These are phyloP conservation scores for Drosophila pseudoananassae DNA, from an alignment of 1,140 invertebrate genomes.

Conservation along the genomic window DNA sequence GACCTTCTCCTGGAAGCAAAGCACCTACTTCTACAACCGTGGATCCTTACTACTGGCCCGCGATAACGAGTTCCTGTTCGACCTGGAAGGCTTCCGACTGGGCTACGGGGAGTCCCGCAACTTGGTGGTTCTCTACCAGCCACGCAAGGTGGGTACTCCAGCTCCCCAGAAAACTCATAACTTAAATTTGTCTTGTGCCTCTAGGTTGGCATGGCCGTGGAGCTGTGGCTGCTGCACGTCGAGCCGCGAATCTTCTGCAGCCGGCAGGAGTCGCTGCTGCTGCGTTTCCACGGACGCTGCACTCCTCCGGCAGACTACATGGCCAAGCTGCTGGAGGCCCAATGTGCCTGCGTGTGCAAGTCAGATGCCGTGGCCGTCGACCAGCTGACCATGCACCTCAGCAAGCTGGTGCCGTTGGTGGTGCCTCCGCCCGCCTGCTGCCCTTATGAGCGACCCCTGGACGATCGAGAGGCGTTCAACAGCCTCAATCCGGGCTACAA, in stretches of 20 bases:
- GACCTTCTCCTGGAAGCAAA: conserved; percentile 64
- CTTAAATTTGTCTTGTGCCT: conserved; percentile 9
- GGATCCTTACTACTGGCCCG: conserved; percentile 47
- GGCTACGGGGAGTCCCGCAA: conserved; percentile 28
- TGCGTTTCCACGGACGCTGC: conserved; percentile 63
- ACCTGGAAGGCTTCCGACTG: conserved; percentile 57
- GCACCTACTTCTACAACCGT: conserved; percentile 61
- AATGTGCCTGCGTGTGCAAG: conserved; percentile 34
- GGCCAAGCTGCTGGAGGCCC: conserved; percentile 40
- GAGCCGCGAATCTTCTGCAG: conserved; percentile 63
- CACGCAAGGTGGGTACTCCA: conserved; percentile 44
- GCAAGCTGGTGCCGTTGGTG: conserved; percentile 43
- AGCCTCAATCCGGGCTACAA: conserved; percentile 62
- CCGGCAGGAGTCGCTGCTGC: conserved; percentile 44
- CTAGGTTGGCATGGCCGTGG: conserved; percentile 56
- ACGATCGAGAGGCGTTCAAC: conserved; percentile 70
- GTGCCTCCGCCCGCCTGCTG: conserved; percentile 49
- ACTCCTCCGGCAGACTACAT: conserved; percentile 59
- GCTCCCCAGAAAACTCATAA: not conserved
- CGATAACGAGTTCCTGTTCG: conserved; percentile 71
- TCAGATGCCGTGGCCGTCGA: conserved; percentile 39
- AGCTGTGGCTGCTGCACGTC: conserved; percentile 63
- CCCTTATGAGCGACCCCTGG: conserved; percentile 62
- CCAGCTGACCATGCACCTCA: conserved; percentile 36
- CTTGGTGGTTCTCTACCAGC: conserved; percentile 64